Base-by-base conservation (phyloP, 2,113 vertebrate species). In the Montifringilla adamsi region DNA sequence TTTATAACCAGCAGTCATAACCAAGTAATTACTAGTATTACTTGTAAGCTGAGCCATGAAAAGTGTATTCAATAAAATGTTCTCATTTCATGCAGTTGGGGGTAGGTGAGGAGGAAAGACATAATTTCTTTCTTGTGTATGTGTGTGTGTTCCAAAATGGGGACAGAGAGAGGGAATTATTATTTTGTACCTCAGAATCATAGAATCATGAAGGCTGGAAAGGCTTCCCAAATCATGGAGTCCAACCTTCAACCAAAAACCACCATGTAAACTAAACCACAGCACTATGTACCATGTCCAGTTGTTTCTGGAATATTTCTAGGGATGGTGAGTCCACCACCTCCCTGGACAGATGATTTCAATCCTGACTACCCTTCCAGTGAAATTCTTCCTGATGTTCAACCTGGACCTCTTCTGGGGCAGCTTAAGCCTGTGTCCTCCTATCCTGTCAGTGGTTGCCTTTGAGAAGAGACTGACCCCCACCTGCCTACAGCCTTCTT, bases 401-500 rank as follows among this genome's bases (percentile, higher is more conserved):
- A 60, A 11, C 19, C 15, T 46, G 13, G 7, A 53, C 8, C 23
- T 69, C 5, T 12, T 5, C 33, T 41, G 6, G 28, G 1, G 2
- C n/a, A 70, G 6, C 8, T 39, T 62, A 44, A 78, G 23, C 2
- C 19, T 26, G 24, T 30, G n/a, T 53, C 15, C 7, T 62, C 47
- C 44, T 16, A 4, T 79, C 23, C 7, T 35, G 41, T 41, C 41
- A 30, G 0, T 23, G 13, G 12, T 2, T 70, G 24, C 6, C 13
- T 21, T 21, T 1, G 16, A 78, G 39, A 60, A 63, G 24, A 70
- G n/a, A 33, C 4, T 0, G 0, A 70, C 2, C 3, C 56, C 10
- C 18, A 39, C 9, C 9, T 26, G 11, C 13, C 30, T 41, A 16
- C 30, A 55, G 2, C 2, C n/a, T 63, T 11, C 9, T 63, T 11